Conservation (phyloP, 1,140 invertebrate species). For the Oryzaephilus surinamensis region DNA sequence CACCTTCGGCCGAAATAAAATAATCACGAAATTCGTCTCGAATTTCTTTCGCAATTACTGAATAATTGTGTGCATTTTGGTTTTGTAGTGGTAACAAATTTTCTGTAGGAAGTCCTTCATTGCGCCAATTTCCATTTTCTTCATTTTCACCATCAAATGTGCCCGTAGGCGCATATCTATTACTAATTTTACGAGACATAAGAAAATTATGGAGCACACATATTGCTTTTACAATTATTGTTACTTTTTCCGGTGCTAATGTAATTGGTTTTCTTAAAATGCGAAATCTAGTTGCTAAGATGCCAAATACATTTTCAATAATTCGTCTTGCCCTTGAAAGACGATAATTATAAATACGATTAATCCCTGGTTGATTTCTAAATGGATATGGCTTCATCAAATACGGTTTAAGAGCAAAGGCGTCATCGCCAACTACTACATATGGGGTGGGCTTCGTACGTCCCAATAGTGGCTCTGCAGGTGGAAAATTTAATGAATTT, state of each 20-base stretch:
- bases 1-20: slow-evolving; percentile 4
- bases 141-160: slow-evolving; percentile 12
- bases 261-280: slow-evolving; percentile 16
- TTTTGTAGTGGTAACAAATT: slow-evolving; percentile 3
- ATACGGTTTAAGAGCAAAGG: slow-evolving; percentile 18
- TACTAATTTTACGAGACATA: slow-evolving; percentile 5
- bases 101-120: slow-evolving; percentile 4
- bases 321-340: slow-evolving; percentile 32
- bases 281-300: slow-evolving; percentile 28
- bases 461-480: slow-evolving; percentile 8
- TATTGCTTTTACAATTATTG: slow-evolving; percentile 8
- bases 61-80: slow-evolving; percentile 2
- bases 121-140: slow-evolving; percentile 7
- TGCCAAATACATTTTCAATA: slow-evolving; percentile 36
- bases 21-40: slow-evolving; percentile 10
- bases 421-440: slow-evolving; percentile 21
- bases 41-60: slow-evolving; percentile 5
- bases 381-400: slow-evolving; percentile 17
- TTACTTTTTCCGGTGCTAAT: slow-evolving; percentile 12
- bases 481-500: slow-evolving; percentile 8
- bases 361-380: slow-evolving; percentile 7
- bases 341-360: slow-evolving; percentile 37
- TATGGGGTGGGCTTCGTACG: slow-evolving; percentile 15
- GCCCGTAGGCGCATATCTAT: slow-evolving; percentile 8
- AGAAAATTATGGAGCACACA: slow-evolving; percentile 16